These are phyloP conservation scores for Epistrophe eligans DNA, from an alignment of 2,888 invertebrate species.

Conservation along the genomic window DNA sequence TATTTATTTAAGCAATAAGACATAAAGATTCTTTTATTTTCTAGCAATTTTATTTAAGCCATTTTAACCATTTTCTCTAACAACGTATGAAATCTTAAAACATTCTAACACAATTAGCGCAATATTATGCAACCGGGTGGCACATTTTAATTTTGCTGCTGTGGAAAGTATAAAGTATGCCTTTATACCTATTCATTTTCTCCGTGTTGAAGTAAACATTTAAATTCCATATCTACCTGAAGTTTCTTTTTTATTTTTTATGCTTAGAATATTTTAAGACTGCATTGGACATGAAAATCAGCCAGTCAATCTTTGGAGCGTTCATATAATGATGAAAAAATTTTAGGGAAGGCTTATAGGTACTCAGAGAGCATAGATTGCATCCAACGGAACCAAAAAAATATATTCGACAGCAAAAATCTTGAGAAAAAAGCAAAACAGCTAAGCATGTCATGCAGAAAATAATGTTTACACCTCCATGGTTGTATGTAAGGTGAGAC, in stretches of 20 bases:
- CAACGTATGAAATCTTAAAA: too few species aligned
- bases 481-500: too few species aligned
- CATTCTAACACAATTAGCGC: too few species aligned
- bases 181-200: background rate
- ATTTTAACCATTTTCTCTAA: too few species aligned
- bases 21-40: too few species aligned
- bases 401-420: background rate
- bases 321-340: conserved; percentile 41
- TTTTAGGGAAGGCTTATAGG: background rate
- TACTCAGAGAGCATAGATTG: conserved; percentile 18
- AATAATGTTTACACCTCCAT: conserved; percentile 65
- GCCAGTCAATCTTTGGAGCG: conserved; percentile 59
- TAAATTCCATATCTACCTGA: conserved; percentile 25
- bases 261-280: conserved; percentile 15
- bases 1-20: too few species aligned
- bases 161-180: background rate
- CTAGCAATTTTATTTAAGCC: too few species aligned
- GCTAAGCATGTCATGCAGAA: conserved; percentile 57
- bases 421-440: background rate
- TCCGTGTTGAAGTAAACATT: conserved; percentile 13
- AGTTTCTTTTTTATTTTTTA: conserved; percentile 36
- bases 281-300: conserved; percentile 33
- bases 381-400: conserved; percentile 6
- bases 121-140: too few species aligned
- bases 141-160: background rate